Base-by-base conservation (phyloP, 2,113 vertebrate species). In the Epinephelus cyanopodus region DNA sequence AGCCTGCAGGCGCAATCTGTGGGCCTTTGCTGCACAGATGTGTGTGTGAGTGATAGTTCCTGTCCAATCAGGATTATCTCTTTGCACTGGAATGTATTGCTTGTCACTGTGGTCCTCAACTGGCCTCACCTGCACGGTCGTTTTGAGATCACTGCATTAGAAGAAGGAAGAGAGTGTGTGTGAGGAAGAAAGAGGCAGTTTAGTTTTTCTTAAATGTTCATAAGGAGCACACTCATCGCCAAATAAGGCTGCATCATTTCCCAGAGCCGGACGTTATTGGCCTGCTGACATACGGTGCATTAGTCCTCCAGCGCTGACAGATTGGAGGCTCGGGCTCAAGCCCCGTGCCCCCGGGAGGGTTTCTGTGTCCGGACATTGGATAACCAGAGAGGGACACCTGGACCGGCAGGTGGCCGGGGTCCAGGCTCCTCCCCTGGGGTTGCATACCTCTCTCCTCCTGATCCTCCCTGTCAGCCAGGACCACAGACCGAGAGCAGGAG, bases 341-440 rank as follows among this genome's bases (percentile, higher is more conserved):
- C 69, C 81, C 45, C 13, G 37, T 53, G 79, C 56, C 85, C 86
- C 56, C 6, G 6, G 64, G 83, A 86, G 87, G 77, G 69, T 83
- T 87, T 63, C 89, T 74, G 81, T 91, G 90, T 87, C 90, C 93
- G 69, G 86, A 92, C 87, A 89, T 79, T n/a, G 80, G 82, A 81
- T 85, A 81, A 87, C 87, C 83, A 83, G 64, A 88, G 78, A 91
- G 80, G 88, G 93, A 90, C 93, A 94, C 94, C 93, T 94, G 93
- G 90, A 81, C 82, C 79, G 82, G 90, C 92, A 94, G 93, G 93
- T 94, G 92, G 91, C 92, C 60, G 8, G 48, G 79, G 70, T 89
- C 82, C 88, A 89, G 77, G 57, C 77, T 67, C 86, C 86, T 88
- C 92, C 92, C 84, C 39, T 62, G 92, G 82, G 91, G 88, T 80